These are phyloP conservation scores for Pachypeltis micranthus DNA, from an alignment of 1,140 invertebrate genomes.

Conservation along the genomic window DNA sequence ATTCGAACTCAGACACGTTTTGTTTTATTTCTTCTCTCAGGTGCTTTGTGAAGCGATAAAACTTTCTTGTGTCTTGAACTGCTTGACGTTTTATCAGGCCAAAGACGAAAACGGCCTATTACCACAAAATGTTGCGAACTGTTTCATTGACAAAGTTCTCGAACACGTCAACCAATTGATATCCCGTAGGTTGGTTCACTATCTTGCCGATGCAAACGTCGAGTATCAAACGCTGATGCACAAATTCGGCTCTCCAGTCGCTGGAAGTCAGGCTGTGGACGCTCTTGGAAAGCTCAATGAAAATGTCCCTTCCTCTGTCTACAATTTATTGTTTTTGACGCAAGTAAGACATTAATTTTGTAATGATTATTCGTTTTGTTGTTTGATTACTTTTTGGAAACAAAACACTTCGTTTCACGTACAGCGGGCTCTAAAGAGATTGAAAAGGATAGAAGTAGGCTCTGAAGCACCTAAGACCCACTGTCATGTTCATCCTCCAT, in stretches of 20 bases:
- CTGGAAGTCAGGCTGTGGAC: not conserved
- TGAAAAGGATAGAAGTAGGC: too few relatives aligned
- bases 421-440: too few relatives aligned
- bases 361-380: too few relatives aligned
- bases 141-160: not conserved
- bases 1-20: not conserved
- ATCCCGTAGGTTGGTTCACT: not conserved
- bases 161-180: not conserved
- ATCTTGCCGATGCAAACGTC: not conserved
- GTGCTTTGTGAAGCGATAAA: not conserved
- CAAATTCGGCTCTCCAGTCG: not conserved
- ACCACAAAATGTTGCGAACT: not conserved
- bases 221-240: not conserved
- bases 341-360: too few relatives aligned
- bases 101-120: conserved; percentile 1
- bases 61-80: not conserved
- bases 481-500: too few relatives aligned
- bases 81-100: not conserved
- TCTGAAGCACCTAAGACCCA: too few relatives aligned
- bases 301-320: not conserved
- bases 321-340: not conserved
- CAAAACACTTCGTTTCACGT: too few relatives aligned
- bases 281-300: not conserved
- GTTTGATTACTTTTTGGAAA: too few relatives aligned
- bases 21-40: too few relatives aligned